Conservation (phyloP, 2,797 vertebrate species). For the Thaleichthys pacificus region DNA sequence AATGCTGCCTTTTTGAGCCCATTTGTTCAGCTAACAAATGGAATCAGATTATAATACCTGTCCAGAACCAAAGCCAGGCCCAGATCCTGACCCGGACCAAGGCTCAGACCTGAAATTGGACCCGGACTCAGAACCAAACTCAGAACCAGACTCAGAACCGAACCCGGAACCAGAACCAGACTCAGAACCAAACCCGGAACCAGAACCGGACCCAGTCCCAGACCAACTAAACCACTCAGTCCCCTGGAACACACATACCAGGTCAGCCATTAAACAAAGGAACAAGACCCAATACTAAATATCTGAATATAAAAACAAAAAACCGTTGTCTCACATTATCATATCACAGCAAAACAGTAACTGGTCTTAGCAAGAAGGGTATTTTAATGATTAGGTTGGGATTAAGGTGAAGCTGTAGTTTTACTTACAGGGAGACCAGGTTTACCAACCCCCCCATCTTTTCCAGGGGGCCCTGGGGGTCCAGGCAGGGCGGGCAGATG, state of each 20-base stretch:
- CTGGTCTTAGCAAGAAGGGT: background rate
- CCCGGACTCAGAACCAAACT: too few species aligned
- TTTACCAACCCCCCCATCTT: constrained; percentile 78
- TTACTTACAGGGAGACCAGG: constrained; percentile 82
- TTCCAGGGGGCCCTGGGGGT: constrained; percentile 76
- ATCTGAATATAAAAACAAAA: background rate
- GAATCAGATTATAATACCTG: constrained; percentile 63
- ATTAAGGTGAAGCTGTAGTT: background rate
- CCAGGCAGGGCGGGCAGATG: constrained; percentile 59
- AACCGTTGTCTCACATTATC: background rate
- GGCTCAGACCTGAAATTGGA: too few species aligned
- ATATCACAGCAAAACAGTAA: background rate
- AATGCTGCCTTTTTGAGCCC: constrained; percentile 66
- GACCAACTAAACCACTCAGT: constrained; percentile 73
- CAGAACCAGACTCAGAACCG: too few species aligned
- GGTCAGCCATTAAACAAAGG: constrained; percentile 11
- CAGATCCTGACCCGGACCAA: too few species aligned
- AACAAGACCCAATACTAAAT: background rate
- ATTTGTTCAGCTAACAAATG: constrained; percentile 36
- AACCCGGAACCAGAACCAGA: too few species aligned
- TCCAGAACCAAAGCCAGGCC: background rate
- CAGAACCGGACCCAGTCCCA: constrained; percentile 26
- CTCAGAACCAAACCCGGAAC: background rate
- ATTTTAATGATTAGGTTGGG: background rate
- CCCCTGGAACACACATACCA: constrained; percentile 66